Percentiles rank a stretch among this genome's conserved stretches.
These are phyloP conservation scores for Drosophila kambysellisi DNA, from an alignment of 2,888 invertebrate genomes.

Conservation along the genomic window DNA sequence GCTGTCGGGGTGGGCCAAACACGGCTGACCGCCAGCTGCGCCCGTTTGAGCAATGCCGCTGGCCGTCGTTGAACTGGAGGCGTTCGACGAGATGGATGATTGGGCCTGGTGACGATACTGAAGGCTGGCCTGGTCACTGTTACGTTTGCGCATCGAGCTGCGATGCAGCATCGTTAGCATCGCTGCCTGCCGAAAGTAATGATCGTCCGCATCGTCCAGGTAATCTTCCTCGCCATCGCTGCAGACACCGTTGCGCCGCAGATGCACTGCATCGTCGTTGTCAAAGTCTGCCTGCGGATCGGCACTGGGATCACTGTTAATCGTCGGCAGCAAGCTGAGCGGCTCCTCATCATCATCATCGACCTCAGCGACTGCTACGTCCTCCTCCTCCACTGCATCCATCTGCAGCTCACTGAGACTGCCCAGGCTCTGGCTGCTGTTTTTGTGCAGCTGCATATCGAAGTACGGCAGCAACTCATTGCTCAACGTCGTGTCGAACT, in stretches of 20 bases:
- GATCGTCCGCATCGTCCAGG: conserved; percentile 81
- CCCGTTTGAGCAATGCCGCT: conserved; percentile 53
- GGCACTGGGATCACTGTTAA: conserved; percentile 82
- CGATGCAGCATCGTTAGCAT: conserved; percentile 84
- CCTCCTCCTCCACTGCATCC: conserved; percentile 49
- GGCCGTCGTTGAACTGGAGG: conserved; percentile 71
- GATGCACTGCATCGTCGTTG: conserved; percentile 40
- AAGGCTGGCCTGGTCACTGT: conserved; percentile 77
- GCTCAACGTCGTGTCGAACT: conserved; percentile 82
- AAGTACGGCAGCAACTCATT: conserved; percentile 85
- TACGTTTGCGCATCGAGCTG: conserved; percentile 83
- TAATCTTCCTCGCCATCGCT: conserved; percentile 83
- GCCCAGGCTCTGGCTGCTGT: conserved; percentile 76
- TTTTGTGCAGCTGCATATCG: conserved; percentile 84
- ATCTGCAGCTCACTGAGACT: conserved; percentile 81
- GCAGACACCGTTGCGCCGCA: conserved; percentile 76
- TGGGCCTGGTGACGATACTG: conserved; percentile 78
- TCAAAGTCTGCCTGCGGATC: conserved; percentile 77
- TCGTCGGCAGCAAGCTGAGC: conserved; percentile 77
- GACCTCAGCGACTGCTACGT: conserved; percentile 23
- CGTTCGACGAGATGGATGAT: conserved; percentile 81
- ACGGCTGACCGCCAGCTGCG: conserved; percentile 42
- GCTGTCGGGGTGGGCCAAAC: conserved; percentile 86
- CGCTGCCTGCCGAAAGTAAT: conserved; percentile 83
- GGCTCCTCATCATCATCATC: conserved; percentile 75